phyloP scores from a whole-genome alignment of 2,888 invertebrate species.

The Lysandra bellargus region DNA sequence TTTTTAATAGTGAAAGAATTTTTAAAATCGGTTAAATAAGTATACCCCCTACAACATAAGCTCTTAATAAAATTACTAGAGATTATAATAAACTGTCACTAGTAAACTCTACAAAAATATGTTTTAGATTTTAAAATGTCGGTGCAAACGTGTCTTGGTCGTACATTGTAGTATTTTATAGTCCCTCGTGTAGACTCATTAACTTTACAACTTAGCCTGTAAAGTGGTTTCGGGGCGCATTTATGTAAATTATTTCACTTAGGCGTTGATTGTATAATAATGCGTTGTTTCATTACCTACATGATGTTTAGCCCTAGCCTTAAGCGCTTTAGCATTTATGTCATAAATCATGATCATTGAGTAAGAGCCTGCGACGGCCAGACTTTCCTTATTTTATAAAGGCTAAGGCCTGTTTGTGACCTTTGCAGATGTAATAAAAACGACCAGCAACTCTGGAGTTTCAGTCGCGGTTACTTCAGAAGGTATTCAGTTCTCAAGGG shows the following conservation, averaged over 20 bases:
- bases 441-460: no score
- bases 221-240: conserved; percentile 11
- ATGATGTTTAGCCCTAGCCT: not conserved
- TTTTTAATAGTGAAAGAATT: not conserved
- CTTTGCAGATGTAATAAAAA: no score
- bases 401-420: no score
- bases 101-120: not conserved
- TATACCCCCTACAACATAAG: not conserved
- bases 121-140: not conserved
- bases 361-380: no score
- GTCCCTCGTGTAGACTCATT: conserved; percentile 4
- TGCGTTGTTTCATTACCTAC: conserved; percentile 17
- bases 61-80: not conserved
- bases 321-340: not conserved
- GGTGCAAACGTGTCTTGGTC: not conserved
- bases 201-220: conserved; percentile 4
- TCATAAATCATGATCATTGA: not conserved
- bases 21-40: not conserved
- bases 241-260: conserved; percentile 15
- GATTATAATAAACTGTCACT: not conserved
- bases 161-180: conserved; percentile 2
- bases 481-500: no score
- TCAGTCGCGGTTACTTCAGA: no score
- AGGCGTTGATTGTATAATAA: conserved; percentile 21
- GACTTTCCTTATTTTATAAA: no score